Percentiles rank a stretch among this genome's conserved stretches.
Evolutionary conservation across 2,888 invertebrate species (phyloP).

Genomic region (Willowsia nigromaculata): DNA sequence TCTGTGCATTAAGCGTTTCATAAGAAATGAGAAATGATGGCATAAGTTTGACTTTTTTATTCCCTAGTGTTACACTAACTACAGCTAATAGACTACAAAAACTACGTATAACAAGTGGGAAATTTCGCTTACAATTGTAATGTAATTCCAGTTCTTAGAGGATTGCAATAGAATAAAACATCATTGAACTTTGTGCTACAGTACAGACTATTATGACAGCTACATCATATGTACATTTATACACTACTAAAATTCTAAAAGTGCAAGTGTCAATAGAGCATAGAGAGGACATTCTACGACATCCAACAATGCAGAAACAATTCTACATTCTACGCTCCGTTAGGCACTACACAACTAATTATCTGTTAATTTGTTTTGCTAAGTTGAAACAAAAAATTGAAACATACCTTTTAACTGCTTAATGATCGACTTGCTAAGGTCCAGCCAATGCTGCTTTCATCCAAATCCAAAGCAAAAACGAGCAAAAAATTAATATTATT

Average conservation of each 20-base stretch:
- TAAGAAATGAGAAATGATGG: neutral
- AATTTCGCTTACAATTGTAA: neutral
- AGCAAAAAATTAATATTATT: neutral
- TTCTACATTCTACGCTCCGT: neutral
- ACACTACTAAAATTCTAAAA: neutral
- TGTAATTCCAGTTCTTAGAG: neutral
- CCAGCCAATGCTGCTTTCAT: conserved; percentile 91
- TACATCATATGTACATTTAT: neutral
- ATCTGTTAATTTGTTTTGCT: neutral
- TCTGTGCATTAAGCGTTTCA: conserved; percentile 83
- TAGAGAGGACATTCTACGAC: neutral
- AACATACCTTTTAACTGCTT: conserved; percentile 94
- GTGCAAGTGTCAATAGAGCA: neutral
- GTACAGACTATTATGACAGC: neutral
- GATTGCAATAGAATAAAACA: neutral
- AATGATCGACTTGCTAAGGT: conserved; percentile 92
- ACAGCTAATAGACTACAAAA: no score
- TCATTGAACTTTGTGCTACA: neutral
- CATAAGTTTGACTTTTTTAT: neutral
- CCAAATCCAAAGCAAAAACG: conserved; percentile 2
- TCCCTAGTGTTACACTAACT: neutral
- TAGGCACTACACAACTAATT: neutral
- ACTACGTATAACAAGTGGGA: neutral
- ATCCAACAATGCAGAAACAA: neutral
- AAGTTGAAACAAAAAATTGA: neutral